Base-by-base conservation (phyloP, 2,113 vertebrate species). In the Pluvialis apricaria region DNA sequence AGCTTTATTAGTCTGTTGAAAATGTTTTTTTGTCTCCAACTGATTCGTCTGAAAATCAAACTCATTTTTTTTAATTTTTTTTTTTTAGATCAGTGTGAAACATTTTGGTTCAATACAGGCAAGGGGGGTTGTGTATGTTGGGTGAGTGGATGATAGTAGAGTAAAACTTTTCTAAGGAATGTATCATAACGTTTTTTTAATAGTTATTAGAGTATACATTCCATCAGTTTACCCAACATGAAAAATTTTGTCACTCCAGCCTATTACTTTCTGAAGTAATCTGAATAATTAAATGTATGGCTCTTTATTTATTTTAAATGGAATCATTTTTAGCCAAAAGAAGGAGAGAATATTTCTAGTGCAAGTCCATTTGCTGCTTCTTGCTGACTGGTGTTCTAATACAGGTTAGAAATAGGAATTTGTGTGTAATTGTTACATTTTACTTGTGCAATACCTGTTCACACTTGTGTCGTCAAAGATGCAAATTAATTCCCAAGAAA, bases 111-210 rank as follows among this genome's bases (percentile, higher is more conserved):
- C 24, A 55, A 3, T 51, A 68, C 3, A 32, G 2, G 2, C 82
- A 58, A 13, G 2, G 8, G 7, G 8, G 6, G 1, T 22, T 68
- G 5, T 61, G 14, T 52, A 2, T 62, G 4, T 44, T 2, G 1
- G 5, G 4, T 69, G 40, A 52, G 36, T 34, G 45, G 34, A 22
- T 80, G 29, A n/a, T 10, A 38, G 36, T 49, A 11, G 15, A 83
- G 32, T 70, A 62, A 77, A 90, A 24, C 25, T 70, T 72, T 83
- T 26, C 42, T 45, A 66, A 70, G 47, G 14, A 47, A 77, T 1
- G 1, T 16, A 54, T 57, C 19, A 73, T 21, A 73, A 77, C 12
- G 10, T 21, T 32, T 60, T 84, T 66, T 8, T 0, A 36, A 6
- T 42, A 29, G 54, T 61, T 83, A 70, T 70, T 81, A 64, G 5